These are phyloP conservation scores for Cyrtorhinus lividipennis DNA, from an alignment of 1,140 invertebrate genomes.

Conservation along the genomic window DNA sequence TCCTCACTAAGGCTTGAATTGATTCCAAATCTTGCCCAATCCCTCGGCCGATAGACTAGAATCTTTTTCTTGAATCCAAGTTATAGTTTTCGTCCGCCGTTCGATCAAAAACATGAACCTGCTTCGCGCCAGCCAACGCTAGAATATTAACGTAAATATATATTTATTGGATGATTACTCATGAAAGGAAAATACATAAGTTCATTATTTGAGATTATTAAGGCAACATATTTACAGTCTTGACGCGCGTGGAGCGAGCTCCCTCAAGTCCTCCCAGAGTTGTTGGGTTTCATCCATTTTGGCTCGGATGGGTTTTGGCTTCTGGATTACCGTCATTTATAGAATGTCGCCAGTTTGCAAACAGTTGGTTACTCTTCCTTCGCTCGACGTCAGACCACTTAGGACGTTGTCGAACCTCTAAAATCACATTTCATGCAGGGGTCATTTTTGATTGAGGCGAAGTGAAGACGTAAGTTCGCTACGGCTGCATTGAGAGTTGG, in stretches of 20 bases:
- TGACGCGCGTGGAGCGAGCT: conserved; percentile 78
- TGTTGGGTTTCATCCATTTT: conserved; percentile 70
- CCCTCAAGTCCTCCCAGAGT: conserved; percentile 86
- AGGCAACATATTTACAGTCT: too few species aligned
- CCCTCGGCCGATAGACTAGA: conserved; percentile 54
- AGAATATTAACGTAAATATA: too few species aligned
- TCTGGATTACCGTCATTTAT: conserved; percentile 76
- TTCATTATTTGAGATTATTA: too few species aligned
- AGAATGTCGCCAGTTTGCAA: conserved; percentile 46
- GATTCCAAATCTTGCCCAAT: conserved; percentile 66
- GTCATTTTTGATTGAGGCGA: too few species aligned
- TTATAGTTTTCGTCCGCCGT: conserved; percentile 85
- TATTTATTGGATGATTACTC: too few species aligned
- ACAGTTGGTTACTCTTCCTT: conserved; percentile 58
- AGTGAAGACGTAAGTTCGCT: too few species aligned
- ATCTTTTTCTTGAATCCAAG: conserved; percentile 89
- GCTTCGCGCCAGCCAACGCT: conserved; percentile 78
- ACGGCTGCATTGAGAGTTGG: too few species aligned
- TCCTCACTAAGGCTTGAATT: conserved; percentile 52
- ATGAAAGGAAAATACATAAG: too few species aligned
- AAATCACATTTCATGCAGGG: too few species aligned
- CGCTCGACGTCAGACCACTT: conserved; percentile 60
- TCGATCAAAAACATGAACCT: conserved; percentile 82
- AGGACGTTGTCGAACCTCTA: conserved; percentile 79
- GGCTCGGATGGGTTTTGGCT: conserved; percentile 52